Base-by-base conservation (phyloP, 2,888 invertebrate species). In the Watsonalla cultraria region DNA sequence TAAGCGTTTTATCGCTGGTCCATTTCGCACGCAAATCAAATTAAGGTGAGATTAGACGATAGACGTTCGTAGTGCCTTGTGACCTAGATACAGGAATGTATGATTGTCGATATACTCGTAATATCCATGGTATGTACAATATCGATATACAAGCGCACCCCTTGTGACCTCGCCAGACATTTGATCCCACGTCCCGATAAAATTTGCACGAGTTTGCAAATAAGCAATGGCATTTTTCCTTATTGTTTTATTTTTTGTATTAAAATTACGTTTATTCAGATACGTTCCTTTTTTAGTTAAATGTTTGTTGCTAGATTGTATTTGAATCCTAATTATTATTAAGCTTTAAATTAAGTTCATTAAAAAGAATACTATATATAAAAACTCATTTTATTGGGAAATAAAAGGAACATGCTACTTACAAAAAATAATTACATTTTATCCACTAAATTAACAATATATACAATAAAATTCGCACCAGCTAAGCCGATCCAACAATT, bases 11-110 rank as follows among this genome's bases (percentile, higher is more conserved):
- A 86, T 88, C 86, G 72, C 73, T 58, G 67, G 66, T 66, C 79
- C 77, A 73, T 80, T 81, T 71, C 72, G 74, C 76, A 81, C 81
- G 84, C 86, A 84, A 88, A 86, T 87, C 85, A 86, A 86, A 85
- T 86, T 82, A 83, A 76, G 80, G 76, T 73, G 68, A 75, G 77
- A 83, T 86, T 81, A 84, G 74, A 75, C 65, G 66, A 62, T 81
- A 84, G 74, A 75, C 65, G 66, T 62, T 65, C 71, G 66, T 55
- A 59, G 65, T 68, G 57, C 71, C 68, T 77, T 75, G 70, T 76
- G 79, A 74, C 75, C 79, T 71, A 77, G 68, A 79, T 77, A 68
- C 57, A 46, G 51, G 55, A 65, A 68, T 62, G 59, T 58, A 59
- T 65, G 54, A 61, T 59, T 60, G 53, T 58, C 52, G 51, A 59